phyloP scores from a whole-genome alignment of 2,888 invertebrate species.

The Caenorhabditis sp. region DNA sequence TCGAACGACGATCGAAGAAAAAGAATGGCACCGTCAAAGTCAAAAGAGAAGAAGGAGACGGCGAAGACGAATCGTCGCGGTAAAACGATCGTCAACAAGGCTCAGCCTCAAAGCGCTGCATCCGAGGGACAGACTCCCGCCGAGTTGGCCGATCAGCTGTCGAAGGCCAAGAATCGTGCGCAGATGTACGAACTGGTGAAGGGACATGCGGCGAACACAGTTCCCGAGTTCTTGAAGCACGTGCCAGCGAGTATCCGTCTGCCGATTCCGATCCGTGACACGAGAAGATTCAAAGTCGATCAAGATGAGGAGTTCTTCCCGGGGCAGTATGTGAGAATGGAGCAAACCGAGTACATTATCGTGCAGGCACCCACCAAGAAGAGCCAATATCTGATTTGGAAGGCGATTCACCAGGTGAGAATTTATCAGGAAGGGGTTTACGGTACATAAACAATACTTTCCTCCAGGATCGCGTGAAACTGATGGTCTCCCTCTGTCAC shows the following conservation, averaged over 20 bases:
- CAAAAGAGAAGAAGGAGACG: conserved; percentile 33
- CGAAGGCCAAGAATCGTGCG: conserved; percentile 17
- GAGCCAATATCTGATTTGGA: conserved; percentile 48
- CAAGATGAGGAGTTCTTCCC: conserved; percentile 53
- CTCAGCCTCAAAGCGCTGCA: neutral
- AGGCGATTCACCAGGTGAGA: conserved; percentile 33
- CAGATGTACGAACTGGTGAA: conserved; percentile 27
- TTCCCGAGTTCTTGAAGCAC: conserved; percentile 38
- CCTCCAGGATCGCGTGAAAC: conserved; percentile 54
- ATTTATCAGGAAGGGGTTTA: too few species aligned
- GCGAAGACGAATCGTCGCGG: conserved; percentile 44
- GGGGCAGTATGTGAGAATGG: conserved; percentile 51
- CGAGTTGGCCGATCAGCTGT: conserved; percentile 30
- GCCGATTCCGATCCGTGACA: conserved; percentile 50
- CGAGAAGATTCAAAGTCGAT: conserved; percentile 26
- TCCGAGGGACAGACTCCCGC: conserved; percentile 38
- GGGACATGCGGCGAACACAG: neutral
- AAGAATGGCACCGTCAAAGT: conserved; percentile 40
- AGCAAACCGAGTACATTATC: conserved; percentile 59
- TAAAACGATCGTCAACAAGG: too few species aligned
- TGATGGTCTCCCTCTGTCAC: conserved; percentile 50
- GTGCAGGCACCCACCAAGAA: conserved; percentile 64
- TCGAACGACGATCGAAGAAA: conserved; percentile 8
- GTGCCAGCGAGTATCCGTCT: conserved; percentile 32
- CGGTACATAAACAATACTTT: too few species aligned